Base-by-base conservation (phyloP, 2,113 vertebrate species). In the Albula goreensis region DNA sequence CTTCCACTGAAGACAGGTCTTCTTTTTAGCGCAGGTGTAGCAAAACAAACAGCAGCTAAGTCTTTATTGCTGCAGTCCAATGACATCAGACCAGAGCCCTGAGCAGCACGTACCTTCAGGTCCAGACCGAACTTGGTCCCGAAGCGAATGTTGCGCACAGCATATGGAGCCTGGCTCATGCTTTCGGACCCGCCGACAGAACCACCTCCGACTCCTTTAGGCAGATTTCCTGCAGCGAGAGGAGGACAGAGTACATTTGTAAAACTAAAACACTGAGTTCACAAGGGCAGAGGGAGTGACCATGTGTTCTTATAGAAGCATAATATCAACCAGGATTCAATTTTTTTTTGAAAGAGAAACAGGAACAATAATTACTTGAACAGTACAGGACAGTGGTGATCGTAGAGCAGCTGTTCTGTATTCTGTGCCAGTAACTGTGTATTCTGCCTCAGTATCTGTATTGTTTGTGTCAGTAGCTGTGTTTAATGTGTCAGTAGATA, bases 101-200 rank as follows among this genome's bases (percentile, higher is more conserved):
- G n/a, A 78, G 2, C 49, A 60, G 77, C 25, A 25, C 25, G 79
- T 78, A 99, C 98, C 98, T 99, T 96, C 83, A 98, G 90, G 82
- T 99, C 97, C 4, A 91, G 15, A 91, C 98, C 98, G 48, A 99
- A 86, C 89, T 93, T 97, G 85, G 97, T 98, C 84, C 98, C 98
- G 70, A 99, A 99, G 4, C 98, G 96, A 0, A 97, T 83, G 79
- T 99, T 99, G 63, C 98, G 96, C 50, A 97, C 97, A 0, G 94
- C 95, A 0, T 96, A 98, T 0, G 98, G 98, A 4, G 96, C 89
- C 82, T 99, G 98, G 92, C 98, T 99, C 98, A 99, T 99, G 86
- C 82, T 98, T 91, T 99, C 98, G 0, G 97, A 95, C 13, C 98
- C 98, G 0, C 96, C 98, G 82, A 99, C 53, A 99, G 90, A 8